Base-by-base conservation (phyloP, 2,797 vertebrate species). In the Phaenicophaeus curvirostris region DNA sequence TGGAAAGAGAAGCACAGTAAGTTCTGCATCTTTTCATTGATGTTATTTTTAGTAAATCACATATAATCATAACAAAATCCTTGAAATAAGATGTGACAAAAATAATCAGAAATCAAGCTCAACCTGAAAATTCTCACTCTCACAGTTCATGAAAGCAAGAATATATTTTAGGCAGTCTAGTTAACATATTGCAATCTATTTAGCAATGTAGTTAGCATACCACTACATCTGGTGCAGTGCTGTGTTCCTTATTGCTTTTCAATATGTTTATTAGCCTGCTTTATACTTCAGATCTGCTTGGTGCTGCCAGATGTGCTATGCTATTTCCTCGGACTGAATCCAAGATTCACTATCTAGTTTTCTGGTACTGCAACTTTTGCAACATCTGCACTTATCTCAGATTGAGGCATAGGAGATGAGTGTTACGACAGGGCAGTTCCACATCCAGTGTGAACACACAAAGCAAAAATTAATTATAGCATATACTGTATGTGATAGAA, bases 21-120 rank as follows among this genome's bases (percentile, higher is more conserved):
- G 57, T 90, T 90, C 91, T 87, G 79, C 93, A 94, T 88, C 89
- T 94, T 92, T 79, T 88, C 72, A 89, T 50, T 89, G 90, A 93
- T 65, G 30, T 86, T 96, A 85, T 90, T 95, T 97, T 94, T 88
- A 74, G 89, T 93, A 94, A 91, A 95, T 89, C 80, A 27, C 58
- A 77, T 72, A 79, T 92, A 95, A 95, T 92, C 87, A 92, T 77
- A 94, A 91, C 67, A 94, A 92, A 94, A 94, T 84, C 85, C 63
- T 92, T 83, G 80, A 83, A 93, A 91, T 71, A 41, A 5, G 21
- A 75, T 84, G 50, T 66, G 71, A 90, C 71, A 85, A 89, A 96
- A 96, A 87, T 91, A 90, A 96, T 92, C 93, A 93, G 76, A 96
- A 94, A 95, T 95, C 88, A 97, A 78, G 42, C 62, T 74, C 48